Conservation (phyloP, 2,113 vertebrate species). For the Rallus limicola region DNA sequence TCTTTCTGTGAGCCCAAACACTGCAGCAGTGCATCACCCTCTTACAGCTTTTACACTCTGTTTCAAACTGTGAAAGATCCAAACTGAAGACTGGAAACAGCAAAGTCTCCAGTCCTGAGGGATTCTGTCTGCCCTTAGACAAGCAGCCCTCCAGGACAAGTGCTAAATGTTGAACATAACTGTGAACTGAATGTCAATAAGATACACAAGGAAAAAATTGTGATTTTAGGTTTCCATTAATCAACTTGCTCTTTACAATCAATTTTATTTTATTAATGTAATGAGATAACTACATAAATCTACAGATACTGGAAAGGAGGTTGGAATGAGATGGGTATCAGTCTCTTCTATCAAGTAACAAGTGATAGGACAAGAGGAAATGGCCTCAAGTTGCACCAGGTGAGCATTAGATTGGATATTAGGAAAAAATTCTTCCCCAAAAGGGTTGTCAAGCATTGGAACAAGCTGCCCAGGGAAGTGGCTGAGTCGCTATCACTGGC, state of each 20-base stretch:
- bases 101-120: background rate
- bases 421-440: too few species aligned
- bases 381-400: too few species aligned
- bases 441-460: too few species aligned
- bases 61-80: background rate
- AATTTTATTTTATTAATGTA: background rate
- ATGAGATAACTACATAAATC: background rate
- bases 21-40: background rate
- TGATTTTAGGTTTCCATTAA: background rate
- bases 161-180: background rate
- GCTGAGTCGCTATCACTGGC: too few species aligned
- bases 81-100: background rate
- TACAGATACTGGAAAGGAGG: too few species aligned
- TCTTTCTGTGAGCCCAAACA: background rate
- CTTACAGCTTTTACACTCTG: background rate
- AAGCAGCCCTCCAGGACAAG: background rate
- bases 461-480: too few species aligned
- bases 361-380: too few species aligned
- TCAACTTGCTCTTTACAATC: background rate
- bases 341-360: too few species aligned
- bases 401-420: too few species aligned
- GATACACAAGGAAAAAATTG: accelerated
- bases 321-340: too few species aligned
- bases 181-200: background rate
- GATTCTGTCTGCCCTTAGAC: background rate